Evolutionary conservation across 1,140 invertebrate genomes (phyloP).

Genomic region (Theocolax elegans): DNA sequence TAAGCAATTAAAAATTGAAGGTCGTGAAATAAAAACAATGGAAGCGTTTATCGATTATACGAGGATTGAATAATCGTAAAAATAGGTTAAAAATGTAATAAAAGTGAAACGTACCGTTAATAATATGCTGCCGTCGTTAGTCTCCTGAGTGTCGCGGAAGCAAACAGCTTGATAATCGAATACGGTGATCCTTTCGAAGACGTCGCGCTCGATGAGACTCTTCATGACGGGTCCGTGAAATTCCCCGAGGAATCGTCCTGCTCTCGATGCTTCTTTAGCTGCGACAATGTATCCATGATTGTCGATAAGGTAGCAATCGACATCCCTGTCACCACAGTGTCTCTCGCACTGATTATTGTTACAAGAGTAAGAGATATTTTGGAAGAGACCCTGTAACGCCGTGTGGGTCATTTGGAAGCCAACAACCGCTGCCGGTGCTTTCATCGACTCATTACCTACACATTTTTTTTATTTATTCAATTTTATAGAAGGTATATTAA

Average conservation of each 20-base stretch:
- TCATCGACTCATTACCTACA: slow-evolving; percentile 64
- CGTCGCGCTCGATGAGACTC: slow-evolving; percentile 79
- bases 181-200: slow-evolving; percentile 81
- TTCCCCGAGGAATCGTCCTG: slow-evolving; percentile 89
- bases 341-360: slow-evolving; percentile 63
- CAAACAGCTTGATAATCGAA: slow-evolving; percentile 93
- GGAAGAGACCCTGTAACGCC: slow-evolving; percentile 79
- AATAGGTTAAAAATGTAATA: too few species aligned
- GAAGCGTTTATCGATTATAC: too few species aligned
- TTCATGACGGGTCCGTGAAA: slow-evolving; percentile 81
- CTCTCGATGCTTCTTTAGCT: slow-evolving; percentile 74
- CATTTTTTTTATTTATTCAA: too few species aligned
- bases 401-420: slow-evolving; percentile 89
- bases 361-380: slow-evolving; percentile 74
- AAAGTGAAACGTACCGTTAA: slow-evolving; percentile 69
- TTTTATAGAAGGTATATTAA: too few species aligned
- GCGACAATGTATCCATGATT: slow-evolving; percentile 90
- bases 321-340: slow-evolving; percentile 77
- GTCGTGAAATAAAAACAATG: too few species aligned
- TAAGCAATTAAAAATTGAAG: too few species aligned
- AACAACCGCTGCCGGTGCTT: slow-evolving; percentile 90
- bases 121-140: slow-evolving; percentile 72
- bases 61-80: too few species aligned
- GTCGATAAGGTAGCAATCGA: slow-evolving; percentile 89
- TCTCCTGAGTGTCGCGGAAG: slow-evolving; percentile 73